Evolutionary conservation across 2,797 vertebrate species (phyloP), one percentile per base, ranked within the genome.

Genomic region (Chromis chromis): DNA sequence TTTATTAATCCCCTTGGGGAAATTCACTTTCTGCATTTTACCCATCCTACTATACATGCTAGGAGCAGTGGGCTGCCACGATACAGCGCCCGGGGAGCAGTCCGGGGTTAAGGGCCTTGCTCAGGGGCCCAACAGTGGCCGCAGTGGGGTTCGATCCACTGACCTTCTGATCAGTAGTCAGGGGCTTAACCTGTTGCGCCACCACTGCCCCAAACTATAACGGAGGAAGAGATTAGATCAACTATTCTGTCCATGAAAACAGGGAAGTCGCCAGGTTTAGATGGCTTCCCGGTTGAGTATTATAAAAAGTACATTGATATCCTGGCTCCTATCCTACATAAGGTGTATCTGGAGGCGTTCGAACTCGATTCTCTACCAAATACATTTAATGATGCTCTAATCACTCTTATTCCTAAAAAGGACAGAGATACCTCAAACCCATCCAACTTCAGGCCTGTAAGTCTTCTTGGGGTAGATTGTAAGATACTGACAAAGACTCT

Each of bases 401-500:
- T 65, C 0, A 54, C 49, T 21, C 24, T 65, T n/a, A 42, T 54
- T n/a, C 63, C 16, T 17, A 28, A 21, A 27, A 64, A 40, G 2
- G 46, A 42, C 12, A 60, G 14, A 28, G 36, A 44, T n/a, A 17
- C 17, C 1, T 44, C 49, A 1, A n/a, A 69, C 4, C 56, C 44
- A 1, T 40, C 56, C n/a, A 59, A 68, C 19, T 58, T 58, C 28
- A 36, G 54, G 17, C 24, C 33, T 4, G 24, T 70, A 8, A 70
- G 67, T 1, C 33, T 70, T 3, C 22, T 60, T 4, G 17, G 36
- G 1, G 48, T 70, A 4, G 56, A 61, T 21, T 60, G 22, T 50
- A 69, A 69, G 48, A 60, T 59, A 10, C 16, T 69, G 46, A 69
- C 44, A 40, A 70, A 60, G 3, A 44, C 14, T 1, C 2, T 60